Conservation (phyloP, 2,113 vertebrate species). For the Antechinus flavipes region DNA sequence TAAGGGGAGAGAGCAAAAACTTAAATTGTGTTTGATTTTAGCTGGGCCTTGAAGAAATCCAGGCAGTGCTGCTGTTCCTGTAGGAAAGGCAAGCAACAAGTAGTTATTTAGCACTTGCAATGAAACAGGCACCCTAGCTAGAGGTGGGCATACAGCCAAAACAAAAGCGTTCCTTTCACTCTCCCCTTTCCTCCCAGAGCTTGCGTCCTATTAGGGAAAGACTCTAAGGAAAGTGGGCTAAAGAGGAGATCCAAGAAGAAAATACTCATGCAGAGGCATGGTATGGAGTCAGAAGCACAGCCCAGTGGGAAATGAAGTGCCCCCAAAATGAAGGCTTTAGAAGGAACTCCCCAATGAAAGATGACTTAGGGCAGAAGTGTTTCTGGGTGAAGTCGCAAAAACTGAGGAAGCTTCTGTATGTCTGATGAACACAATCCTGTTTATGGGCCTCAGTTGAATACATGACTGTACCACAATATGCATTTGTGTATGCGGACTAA, state of each 20-base stretch:
- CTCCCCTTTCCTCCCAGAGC: too few relatives aligned
- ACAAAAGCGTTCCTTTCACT: neutral
- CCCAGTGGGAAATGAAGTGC: too few relatives aligned
- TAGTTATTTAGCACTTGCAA: too few relatives aligned
- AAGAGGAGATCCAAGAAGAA: neutral
- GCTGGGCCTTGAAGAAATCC: too few relatives aligned
- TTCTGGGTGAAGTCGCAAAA: too few relatives aligned
- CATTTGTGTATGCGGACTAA: neutral
- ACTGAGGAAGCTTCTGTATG: too few relatives aligned
- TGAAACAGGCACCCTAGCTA: neutral
- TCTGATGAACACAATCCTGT: too few relatives aligned
- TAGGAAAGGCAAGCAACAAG: too few relatives aligned
- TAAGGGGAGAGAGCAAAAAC: neutral
- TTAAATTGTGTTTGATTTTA: neutral
- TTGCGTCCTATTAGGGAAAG: neutral
- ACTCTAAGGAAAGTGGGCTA: neutral
- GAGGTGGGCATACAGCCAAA: neutral
- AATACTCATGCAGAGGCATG: neutral
- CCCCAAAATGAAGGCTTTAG: neutral
- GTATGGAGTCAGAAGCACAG: neutral
- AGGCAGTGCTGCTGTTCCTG: too few relatives aligned
- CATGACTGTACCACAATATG: neutral
- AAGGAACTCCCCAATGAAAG: neutral
- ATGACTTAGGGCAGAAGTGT: too few relatives aligned
- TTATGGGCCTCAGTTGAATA: neutral